These are phyloP conservation scores for Melanaphis sacchari DNA, from an alignment of 1,140 invertebrate genomes.

Conservation along the genomic window DNA sequence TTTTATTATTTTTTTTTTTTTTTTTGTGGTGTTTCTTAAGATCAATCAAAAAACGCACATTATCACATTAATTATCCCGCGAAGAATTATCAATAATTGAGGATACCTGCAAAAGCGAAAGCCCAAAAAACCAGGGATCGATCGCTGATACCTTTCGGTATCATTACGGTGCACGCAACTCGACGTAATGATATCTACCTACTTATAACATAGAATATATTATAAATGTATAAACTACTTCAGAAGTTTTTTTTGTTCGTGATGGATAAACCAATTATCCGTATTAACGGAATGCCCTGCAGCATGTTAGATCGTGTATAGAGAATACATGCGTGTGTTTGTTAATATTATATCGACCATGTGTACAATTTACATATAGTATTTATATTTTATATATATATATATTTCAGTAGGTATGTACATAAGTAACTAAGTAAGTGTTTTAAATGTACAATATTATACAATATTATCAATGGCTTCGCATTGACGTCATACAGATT, in stretches of 20 bases:
- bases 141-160: background rate
- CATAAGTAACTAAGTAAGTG: background rate
- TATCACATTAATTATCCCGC: background rate
- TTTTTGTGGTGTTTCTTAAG: too few species aligned
- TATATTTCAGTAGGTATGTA: background rate
- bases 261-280: background rate
- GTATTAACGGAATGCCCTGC: background rate
- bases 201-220: background rate
- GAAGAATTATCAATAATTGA: too few species aligned
- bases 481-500: slow-evolving; percentile 33
- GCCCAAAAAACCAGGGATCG: background rate
- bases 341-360: slow-evolving; percentile 4
- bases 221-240: background rate
- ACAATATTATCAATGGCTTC: slow-evolving; percentile 34
- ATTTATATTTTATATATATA: too few species aligned
- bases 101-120: background rate
- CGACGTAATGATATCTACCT: background rate
- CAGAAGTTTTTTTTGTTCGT: background rate
- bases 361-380: background rate
- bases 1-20: too few species aligned
- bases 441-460: background rate
- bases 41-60: too few species aligned
- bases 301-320: background rate
- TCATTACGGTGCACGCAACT: background rate
- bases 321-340: background rate